These are phyloP conservation scores for Lamprotornis superbus DNA, from an alignment of 2,113 vertebrate species.

Conservation along the genomic window DNA sequence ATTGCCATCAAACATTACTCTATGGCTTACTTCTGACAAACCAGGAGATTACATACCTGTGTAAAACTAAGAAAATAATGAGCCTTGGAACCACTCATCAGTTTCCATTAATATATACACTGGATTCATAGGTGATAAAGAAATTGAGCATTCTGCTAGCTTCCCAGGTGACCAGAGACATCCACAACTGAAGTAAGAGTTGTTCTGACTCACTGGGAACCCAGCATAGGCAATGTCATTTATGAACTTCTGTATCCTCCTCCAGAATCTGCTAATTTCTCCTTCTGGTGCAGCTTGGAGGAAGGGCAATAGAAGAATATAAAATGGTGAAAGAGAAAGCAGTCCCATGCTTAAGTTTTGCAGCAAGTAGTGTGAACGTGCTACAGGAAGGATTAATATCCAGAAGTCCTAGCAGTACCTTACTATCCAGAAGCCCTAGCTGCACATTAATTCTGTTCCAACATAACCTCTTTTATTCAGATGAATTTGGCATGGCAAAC, in stretches of 20 bases:
- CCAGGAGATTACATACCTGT: neutral
- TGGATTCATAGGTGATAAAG: neutral
- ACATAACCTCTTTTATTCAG: neutral
- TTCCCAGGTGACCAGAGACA: neutral
- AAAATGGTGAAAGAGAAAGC: neutral
- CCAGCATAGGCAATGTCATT: fast-evolving
- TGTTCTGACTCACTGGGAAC: neutral
- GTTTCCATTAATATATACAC: neutral
- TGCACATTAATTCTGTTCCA: neutral
- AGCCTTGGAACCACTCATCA: neutral
- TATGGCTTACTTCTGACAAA: neutral
- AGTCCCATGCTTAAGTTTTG: neutral
- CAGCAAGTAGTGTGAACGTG: fast-evolving
- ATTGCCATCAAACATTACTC: neutral
- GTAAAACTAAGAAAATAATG: neutral
- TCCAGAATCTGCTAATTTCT: neutral
- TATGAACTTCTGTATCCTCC: neutral
- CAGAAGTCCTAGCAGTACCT: neutral
- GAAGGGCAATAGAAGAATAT: neutral
- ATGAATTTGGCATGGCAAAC: fast-evolving
- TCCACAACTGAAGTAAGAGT: neutral
- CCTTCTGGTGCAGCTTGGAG: neutral
- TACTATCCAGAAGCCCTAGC: neutral
- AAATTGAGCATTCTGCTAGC: neutral
- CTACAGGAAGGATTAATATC: neutral